Conservation (phyloP, 1,140 invertebrate genomes). For the Neodiprion virginianus region DNA sequence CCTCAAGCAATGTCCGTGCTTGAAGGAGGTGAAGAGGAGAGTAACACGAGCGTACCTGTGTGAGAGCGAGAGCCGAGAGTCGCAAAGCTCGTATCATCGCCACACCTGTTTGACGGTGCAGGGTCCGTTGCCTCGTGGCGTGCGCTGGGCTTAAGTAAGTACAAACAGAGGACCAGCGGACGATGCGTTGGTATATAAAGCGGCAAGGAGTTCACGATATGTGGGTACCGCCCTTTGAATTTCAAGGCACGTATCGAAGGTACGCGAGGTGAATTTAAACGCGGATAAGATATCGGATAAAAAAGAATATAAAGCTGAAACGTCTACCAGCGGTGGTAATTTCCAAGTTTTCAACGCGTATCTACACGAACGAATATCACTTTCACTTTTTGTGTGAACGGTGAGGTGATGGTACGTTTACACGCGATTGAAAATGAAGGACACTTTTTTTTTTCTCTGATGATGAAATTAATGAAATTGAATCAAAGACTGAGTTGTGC, state of each 20-base stretch:
- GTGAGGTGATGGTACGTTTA: no score
- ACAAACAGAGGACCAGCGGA: no score
- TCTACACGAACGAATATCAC: neutral
- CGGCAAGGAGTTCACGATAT: neutral
- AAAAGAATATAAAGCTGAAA: neutral
- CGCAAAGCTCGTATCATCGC: neutral
- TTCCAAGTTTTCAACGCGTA: no score
- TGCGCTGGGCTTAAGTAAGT: no score
- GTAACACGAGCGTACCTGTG: neutral
- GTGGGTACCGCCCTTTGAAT: neutral
- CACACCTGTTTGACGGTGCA: constrained; percentile 6
- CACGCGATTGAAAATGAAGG: no score
- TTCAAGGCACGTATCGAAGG: constrained; percentile 2
- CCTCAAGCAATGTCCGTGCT: neutral
- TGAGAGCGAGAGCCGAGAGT: no score
- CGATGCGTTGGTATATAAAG: no score
- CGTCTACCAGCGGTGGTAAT: neutral
- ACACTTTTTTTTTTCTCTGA: no score
- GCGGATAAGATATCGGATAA: constrained; percentile 1
- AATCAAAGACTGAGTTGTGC: no score
- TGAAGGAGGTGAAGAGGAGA: no score
- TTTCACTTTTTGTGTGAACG: neutral
- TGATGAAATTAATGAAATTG: no score
- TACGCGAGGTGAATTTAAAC: neutral
- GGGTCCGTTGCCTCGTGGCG: no score